Conservation (phyloP, 2,888 invertebrate species). For the Mythimna lalbum region DNA sequence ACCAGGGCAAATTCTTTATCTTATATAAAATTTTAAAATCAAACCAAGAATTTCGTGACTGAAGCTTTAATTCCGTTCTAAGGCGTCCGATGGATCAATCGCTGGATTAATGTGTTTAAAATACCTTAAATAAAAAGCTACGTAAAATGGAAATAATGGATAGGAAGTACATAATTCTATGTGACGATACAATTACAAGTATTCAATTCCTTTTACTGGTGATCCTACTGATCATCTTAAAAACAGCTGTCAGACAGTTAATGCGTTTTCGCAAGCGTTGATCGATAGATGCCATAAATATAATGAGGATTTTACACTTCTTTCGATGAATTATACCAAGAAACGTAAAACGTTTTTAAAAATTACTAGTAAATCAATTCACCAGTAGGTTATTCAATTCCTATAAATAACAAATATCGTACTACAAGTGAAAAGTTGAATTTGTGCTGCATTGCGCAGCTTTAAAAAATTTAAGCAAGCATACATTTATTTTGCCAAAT, state of each 20-base stretch:
- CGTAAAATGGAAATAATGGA: slow-evolving; percentile 70
- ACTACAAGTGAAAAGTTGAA: not conserved
- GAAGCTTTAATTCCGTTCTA: slow-evolving; percentile 33
- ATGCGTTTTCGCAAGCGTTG: slow-evolving; percentile 42
- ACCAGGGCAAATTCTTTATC: not conserved
- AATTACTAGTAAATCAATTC: slow-evolving; percentile 15
- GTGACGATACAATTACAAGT: slow-evolving; percentile 24
- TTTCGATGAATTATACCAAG: slow-evolving; percentile 10
- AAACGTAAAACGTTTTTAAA: slow-evolving; percentile 17
- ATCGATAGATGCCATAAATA: slow-evolving; percentile 48
- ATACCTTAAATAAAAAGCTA: slow-evolving; percentile 69
- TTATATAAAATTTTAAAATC: slow-evolving; percentile 10
- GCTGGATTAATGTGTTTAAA: slow-evolving; percentile 45
- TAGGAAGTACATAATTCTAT: slow-evolving; percentile 63
- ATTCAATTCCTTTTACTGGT: slow-evolving; percentile 1
- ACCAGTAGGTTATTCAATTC: slow-evolving; percentile 15
- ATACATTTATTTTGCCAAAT: slow-evolving; percentile 1
- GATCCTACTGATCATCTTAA: slow-evolving; percentile 17
- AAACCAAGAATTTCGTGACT: slow-evolving; percentile 6
- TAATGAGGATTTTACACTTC: slow-evolving; percentile 13
- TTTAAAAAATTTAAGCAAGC: slow-evolving; percentile 8
- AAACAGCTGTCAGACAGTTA: slow-evolving; percentile 52
- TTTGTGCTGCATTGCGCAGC: not conserved
- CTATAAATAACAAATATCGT: slow-evolving; percentile 5
- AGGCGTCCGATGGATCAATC: slow-evolving; percentile 45